phyloP scores from a whole-genome alignment of 2,888 invertebrate genomes.

The Neelides folsomi region DNA sequence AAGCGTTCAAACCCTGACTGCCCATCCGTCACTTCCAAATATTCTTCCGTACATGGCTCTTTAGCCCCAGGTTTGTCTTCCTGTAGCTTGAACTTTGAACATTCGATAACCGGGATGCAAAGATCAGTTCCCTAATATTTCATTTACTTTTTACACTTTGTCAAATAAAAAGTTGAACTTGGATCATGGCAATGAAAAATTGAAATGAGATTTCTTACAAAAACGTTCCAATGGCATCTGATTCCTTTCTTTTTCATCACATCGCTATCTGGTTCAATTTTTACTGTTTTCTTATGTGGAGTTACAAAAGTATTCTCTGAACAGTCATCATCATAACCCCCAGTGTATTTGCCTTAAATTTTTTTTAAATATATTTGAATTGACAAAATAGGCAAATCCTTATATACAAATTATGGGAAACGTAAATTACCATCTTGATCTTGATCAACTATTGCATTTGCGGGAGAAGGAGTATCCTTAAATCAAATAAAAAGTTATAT shows the following conservation, averaged over 20 bases:
- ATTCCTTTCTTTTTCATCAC: conserved; percentile 6
- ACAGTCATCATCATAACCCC: conserved; percentile 13
- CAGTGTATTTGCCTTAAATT: conserved; percentile 13
- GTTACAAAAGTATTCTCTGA: conserved; percentile 12
- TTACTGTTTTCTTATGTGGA: conserved; percentile 4
- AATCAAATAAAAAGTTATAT: too few species aligned
- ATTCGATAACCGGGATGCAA: conserved; percentile 15
- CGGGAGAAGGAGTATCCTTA: too few species aligned
- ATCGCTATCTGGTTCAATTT: conserved; percentile 10
- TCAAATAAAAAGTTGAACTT: neutral
- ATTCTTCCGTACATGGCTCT: conserved; percentile 20
- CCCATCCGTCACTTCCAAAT: conserved; percentile 21
- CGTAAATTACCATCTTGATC: neutral
- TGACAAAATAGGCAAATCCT: too few species aligned
- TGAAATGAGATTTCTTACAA: conserved; percentile 10
- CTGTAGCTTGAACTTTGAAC: conserved; percentile 15
- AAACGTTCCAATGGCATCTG: conserved; percentile 19
- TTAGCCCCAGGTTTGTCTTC: conserved; percentile 1
- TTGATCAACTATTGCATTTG: neutral
- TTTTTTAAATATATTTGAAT: neutral
- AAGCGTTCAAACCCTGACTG: conserved; percentile 6
- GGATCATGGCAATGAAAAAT: neutral
- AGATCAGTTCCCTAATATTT: conserved; percentile 16
- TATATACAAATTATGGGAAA: neutral
- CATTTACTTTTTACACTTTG: neutral